These are phyloP conservation scores for Girardinus metallicus DNA, from an alignment of 2,797 vertebrate genomes.

Conservation along the genomic window DNA sequence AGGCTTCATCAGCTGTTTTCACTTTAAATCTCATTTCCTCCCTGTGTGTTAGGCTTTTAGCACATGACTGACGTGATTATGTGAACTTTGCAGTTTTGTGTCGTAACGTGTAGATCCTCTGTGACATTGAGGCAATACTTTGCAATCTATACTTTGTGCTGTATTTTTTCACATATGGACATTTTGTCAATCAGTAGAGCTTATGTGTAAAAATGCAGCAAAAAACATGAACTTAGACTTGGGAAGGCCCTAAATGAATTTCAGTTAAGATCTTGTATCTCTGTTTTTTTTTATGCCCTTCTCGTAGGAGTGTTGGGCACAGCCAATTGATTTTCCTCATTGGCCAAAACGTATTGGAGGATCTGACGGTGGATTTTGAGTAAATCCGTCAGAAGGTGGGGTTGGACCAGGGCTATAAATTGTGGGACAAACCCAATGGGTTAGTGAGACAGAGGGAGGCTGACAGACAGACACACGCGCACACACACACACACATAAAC, in stretches of 20 bases:
- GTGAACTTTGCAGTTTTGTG: constrained; percentile 12
- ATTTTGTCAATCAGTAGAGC: background rate
- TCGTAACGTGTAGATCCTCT: constrained; percentile 7
- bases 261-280: background rate
- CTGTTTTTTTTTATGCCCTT: too few relatives aligned
- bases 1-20: background rate
- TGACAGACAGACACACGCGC: background rate
- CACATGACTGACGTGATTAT: background rate
- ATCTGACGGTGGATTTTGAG: constrained; percentile 20
- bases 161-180: background rate
- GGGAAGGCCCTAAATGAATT: background rate
- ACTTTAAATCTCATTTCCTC: background rate
- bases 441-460: constrained; percentile 28
- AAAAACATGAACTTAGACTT: background rate
- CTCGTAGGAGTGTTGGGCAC: background rate
- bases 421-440: constrained; percentile 24
- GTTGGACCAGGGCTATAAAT: constrained; percentile 38
- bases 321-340: background rate
- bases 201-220: background rate
- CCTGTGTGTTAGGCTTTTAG: background rate
- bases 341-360: constrained; percentile 26
- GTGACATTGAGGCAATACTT: background rate
- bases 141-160: constrained; percentile 26
- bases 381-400: constrained; percentile 16
- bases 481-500: background rate